A percentile compares a stretch with the other conserved stretches of the same genome.
Evolutionary conservation across 2,113 vertebrate species (phyloP).

Genomic region (Perca fluviatilis): DNA sequence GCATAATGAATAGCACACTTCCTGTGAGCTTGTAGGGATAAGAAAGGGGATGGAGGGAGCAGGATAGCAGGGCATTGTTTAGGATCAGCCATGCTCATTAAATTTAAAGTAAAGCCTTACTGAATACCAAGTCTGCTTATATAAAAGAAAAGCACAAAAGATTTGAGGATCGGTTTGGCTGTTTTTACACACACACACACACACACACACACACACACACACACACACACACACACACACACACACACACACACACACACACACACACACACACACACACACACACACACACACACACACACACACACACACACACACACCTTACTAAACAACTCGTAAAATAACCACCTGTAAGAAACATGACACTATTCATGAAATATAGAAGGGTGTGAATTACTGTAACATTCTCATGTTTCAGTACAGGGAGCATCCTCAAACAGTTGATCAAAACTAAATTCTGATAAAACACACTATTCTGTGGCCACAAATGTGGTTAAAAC

Average conservation of each 20-base stretch:
- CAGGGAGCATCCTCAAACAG: constrained; percentile 29
- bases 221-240: not conserved
- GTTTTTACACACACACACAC: not conserved
- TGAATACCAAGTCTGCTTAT: constrained; percentile 37
- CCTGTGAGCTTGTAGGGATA: constrained; percentile 66
- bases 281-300: constrained; percentile 6
- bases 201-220: no score
- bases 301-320: not conserved
- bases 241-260: not conserved
- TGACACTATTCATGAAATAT: constrained; percentile 79
- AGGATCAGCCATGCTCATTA: constrained; percentile 68
- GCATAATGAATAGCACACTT: constrained; percentile 75
- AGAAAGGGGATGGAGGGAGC: constrained; percentile 53
- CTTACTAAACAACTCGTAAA: not conserved
- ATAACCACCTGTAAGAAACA: constrained; percentile 49
- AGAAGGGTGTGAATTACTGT: constrained; percentile 64
- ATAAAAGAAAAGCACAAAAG: constrained; percentile 24
- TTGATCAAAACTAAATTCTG: constrained; percentile 26
- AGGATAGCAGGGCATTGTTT: constrained; percentile 69
- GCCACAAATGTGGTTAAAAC: constrained; percentile 11
- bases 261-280: not conserved
- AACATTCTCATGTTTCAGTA: constrained; percentile 43
- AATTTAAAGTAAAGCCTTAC: constrained; percentile 49
- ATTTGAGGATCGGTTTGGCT: not conserved
- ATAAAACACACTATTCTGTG: constrained; percentile 24